A percentile compares a stretch with the other conserved stretches of the same genome.
phyloP scores from a whole-genome alignment of 2,888 invertebrate genomes.

The Melipona beecheii region DNA sequence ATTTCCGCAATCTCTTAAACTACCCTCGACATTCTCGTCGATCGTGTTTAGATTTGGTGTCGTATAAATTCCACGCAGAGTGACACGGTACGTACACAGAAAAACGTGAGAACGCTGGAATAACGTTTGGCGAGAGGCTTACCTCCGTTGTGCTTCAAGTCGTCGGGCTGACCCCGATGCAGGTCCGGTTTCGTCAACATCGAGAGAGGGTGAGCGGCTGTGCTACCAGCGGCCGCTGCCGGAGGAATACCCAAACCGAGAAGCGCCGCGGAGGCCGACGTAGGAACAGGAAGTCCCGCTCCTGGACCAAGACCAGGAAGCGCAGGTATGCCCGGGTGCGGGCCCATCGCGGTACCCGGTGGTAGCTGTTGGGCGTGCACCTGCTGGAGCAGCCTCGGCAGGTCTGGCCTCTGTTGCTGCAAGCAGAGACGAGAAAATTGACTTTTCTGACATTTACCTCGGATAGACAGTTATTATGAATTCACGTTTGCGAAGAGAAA shows the following conservation, averaged over 20 bases:
- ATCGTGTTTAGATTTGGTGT: background rate
- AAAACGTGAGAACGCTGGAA: background rate
- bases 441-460: background rate
- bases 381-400: constrained; percentile 94
- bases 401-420: constrained; percentile 94
- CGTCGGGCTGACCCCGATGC: constrained; percentile 88
- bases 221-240: constrained; percentile 87
- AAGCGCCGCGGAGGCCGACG: constrained; percentile 84
- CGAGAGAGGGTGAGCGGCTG: constrained; percentile 90
- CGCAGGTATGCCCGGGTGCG: constrained; percentile 88
- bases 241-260: constrained; percentile 84
- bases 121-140: constrained; percentile 76
- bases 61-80: background rate
- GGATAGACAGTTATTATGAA: background rate
- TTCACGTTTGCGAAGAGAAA: no score
- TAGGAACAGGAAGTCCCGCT: constrained; percentile 84
- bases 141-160: constrained; percentile 92
- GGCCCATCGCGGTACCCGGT: constrained; percentile 90
- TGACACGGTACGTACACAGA: no score
- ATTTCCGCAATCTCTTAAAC: background rate
- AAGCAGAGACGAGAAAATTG: constrained; percentile 74
- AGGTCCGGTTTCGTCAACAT: constrained; percentile 92
- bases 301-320: constrained; percentile 85
- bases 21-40: background rate
- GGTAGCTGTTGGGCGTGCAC: constrained; percentile 94